Evolutionary conservation across 1,140 invertebrate species (phyloP), one percentile per base, ranked within the genome.

Genomic region (Eufriesea mexicana): DNA sequence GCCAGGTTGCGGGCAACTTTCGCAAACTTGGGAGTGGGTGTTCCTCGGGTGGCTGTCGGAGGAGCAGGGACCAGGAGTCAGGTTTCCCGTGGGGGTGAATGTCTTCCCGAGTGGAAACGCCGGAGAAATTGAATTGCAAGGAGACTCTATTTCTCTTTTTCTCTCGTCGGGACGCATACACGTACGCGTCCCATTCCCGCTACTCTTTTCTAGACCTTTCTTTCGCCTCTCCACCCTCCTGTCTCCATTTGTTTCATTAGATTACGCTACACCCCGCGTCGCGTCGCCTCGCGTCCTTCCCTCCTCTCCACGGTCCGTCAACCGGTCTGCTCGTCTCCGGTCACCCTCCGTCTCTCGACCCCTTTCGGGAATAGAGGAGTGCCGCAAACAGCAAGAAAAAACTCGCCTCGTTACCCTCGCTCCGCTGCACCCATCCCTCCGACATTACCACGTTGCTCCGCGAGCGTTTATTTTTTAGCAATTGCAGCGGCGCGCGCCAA

Each of bases 221-320:
- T 8, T 55, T 42, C 14, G 0, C 20, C 35, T 61, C 35, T 62
- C 28, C 61, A 54, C 57, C 25, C 23, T 91, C 81, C 85, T 86
- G 90, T 89, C 89, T 91, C 88, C 89, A 90, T 92, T 92, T 93
- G 88, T 92, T 91, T 90, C 90, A 90, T 91, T 90, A 89, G 92
- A 92, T 93, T 92, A 89, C 86, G 64, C 61, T 79, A 83, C 51
- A 70, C 70, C 66, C 62, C 67, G 42, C 42, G 35, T 35, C 28
- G 59, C 59, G 20, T 18, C 20, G 23, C 28, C 25, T 28, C 57
- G 72, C 67, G 23, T 75, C 51, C 35, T n/a, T 28, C 35, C 55
- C 45, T 54, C 42, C 25, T 35, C 54, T 57, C 64, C 66, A 64
- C 66, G 76, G 59, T 35, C 47, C 70, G 66, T 51, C 61, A 49